Evolutionary conservation across 2,797 vertebrate species (phyloP), one percentile per base, ranked within the genome.

Genomic region (Synanceia verrucosa): DNA sequence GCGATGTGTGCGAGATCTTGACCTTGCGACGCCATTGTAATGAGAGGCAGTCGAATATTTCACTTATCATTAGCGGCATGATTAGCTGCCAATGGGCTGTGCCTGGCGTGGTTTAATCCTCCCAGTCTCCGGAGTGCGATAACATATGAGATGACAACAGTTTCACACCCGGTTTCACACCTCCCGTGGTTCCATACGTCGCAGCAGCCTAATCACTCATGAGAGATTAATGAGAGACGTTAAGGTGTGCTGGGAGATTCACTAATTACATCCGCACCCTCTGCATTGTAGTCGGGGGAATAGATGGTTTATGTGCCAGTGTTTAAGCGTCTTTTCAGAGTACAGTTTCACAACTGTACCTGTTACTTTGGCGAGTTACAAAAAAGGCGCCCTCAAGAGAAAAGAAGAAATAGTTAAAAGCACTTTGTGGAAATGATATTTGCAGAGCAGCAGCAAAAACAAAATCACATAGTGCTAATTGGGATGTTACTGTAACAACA

Each of bases 111-210:
- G 70, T 87, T 88, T 85, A 90, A 89, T 81, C 89, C 86, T 73
- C 74, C 56, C 51, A 26, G 85, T 89, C 90, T 84, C 90, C 59
- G 41, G 81, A 89, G 91, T 79, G 79, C 23, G 67, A 90, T 92
- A 91, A 89, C 90, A 88, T 90, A 89, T 86, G 92, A 91, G 92
- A 91, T 74, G 88, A 85, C 90, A 90, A 93, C 88, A 87, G 88
- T 91, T 93, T 92, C 91, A 91, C 89, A 90, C 85, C 82, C 90
- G 77, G 87, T 86, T 93, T 93, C 90, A 91, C 89, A 84, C 86
- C 84, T 90, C 83, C 88, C 63, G 41, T 47, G 56, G 83, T 86
- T 88, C 89, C 87, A 85, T 90, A 86, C 86, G 64, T 90, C 52
- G 76, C 79, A 37, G 80, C 79, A 56, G 87, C 87, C 89, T 91